Evolutionary conservation across 2,797 vertebrate genomes (phyloP), one percentile per base, ranked within the genome.

Genomic region (Kryptopterus vitreolus): DNA sequence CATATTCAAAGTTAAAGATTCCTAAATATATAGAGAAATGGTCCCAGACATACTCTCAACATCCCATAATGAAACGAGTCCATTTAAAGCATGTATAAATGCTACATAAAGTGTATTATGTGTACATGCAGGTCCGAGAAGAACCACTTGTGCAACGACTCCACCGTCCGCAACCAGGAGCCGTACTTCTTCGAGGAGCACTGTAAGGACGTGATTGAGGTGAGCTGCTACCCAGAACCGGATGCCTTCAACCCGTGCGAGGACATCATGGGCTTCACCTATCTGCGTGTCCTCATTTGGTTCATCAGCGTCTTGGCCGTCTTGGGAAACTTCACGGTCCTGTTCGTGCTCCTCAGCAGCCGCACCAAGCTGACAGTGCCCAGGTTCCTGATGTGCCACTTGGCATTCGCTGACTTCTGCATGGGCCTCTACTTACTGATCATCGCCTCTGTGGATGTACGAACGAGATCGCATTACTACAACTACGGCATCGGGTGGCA

Each of bases 401-500:
- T 99, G 62, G 96, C 97, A 24, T 98, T 99, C 62, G 96, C 97
- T 3, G 98, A 99, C 86, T 94, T 99, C 46, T 98, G 96, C 90
- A 99, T 96, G 89, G 98, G 97, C 59, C 89, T 98, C 86, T 99
- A 99, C 87, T 91, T 99, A 86, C 76, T 97, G 13, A 90, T 98
- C 33, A 97, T 99, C 48, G 98, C 97, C 1, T 92, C 94, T 0
- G 94, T 96, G 22, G 98, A 99, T 77, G 88, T 95, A 66, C 90
- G 93, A 81, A 98, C 96, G 3, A 94, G 92, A 52, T 95, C 94
- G 13, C 94, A 87, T 70, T 99, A 98, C 88, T 96, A 98, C 90
- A 98, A 99, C 89, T 89, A 96, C 0, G 96, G 96, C 85, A 96
- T 98, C 2, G 95, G 96, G 81, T 99, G 98, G 98, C 98, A 99